A percentile compares a stretch with the other conserved stretches of the same genome.
Evolutionary conservation across 2,113 vertebrate species (phyloP).

Genomic region (Chaetorhynchus papuensis): DNA sequence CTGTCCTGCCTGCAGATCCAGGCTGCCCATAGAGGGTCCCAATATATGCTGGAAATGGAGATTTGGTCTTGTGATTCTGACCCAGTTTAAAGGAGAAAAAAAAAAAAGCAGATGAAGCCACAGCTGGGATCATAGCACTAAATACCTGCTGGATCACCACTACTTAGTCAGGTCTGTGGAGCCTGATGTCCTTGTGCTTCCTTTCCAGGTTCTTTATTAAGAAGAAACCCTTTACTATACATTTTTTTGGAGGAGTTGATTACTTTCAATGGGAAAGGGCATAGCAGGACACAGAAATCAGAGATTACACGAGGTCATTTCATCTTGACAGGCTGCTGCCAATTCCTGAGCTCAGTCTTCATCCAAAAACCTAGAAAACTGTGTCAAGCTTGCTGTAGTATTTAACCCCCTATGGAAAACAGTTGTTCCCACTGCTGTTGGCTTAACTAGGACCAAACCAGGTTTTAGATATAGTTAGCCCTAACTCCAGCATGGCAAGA

Average conservation of each 20-base stretch:
- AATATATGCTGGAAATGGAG: neutral
- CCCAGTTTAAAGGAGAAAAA: neutral
- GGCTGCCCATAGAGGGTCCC: neutral
- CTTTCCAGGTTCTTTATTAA: neutral
- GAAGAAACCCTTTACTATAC: neutral
- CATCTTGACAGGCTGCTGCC: neutral
- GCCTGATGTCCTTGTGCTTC: neutral
- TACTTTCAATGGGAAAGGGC: neutral
- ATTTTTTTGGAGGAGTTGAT: neutral
- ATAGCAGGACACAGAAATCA: conserved; percentile 12
- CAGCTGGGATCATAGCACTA: neutral
- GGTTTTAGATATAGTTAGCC: neutral
- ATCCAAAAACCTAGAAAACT: conserved; percentile 29
- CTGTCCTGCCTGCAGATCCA: neutral
- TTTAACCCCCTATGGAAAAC: neutral
- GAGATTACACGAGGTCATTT: neutral
- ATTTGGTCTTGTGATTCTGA: neutral
- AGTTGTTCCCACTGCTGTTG: neutral
- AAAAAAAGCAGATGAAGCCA: neutral
- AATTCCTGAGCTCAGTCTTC: neutral
- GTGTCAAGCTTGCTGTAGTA: neutral
- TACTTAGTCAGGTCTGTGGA: neutral
- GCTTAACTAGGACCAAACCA: neutral
- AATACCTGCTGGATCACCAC: neutral
- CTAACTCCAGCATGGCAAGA: neutral